Evolutionary conservation across 2,113 vertebrate genomes (phyloP).

Genomic region (Tonatia bakeri): DNA sequence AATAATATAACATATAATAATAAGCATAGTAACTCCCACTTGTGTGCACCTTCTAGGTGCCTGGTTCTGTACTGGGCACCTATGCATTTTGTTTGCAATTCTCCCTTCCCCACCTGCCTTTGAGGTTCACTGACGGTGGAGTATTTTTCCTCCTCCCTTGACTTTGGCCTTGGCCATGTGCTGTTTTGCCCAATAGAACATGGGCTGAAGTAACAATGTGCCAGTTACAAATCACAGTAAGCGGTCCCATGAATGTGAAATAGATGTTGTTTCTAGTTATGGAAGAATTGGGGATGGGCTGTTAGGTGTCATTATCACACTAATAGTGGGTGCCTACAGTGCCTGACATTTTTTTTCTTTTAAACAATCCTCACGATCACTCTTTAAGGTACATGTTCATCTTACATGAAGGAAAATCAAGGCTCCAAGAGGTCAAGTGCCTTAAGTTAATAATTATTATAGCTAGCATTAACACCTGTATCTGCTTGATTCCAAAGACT

Average conservation of each 20-base stretch:
- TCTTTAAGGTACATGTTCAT: neutral
- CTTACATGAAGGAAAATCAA: neutral
- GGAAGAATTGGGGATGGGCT: neutral
- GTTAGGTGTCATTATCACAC: neutral
- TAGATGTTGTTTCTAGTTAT: neutral
- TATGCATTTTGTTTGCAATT: neutral
- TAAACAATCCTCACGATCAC: neutral
- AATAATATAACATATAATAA: neutral
- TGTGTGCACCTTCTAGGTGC: neutral
- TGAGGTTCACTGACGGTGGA: neutral
- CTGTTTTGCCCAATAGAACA: neutral
- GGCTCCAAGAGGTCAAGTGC: neutral
- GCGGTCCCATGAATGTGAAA: fast-evolving
- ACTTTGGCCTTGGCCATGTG: neutral
- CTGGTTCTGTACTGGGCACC: neutral
- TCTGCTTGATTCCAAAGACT: neutral
- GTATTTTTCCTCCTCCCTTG: neutral
- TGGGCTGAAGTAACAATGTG: neutral
- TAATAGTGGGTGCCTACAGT: neutral
- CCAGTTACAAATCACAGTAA: neutral
- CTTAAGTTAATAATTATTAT: neutral
- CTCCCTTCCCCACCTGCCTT: neutral
- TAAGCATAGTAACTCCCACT: neutral
- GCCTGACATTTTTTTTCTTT: neutral
- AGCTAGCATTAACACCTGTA: neutral